Evolutionary conservation across 2,888 invertebrate species (phyloP), one percentile per base, ranked within the genome.

Genomic region (Mythimna pallens): DNA sequence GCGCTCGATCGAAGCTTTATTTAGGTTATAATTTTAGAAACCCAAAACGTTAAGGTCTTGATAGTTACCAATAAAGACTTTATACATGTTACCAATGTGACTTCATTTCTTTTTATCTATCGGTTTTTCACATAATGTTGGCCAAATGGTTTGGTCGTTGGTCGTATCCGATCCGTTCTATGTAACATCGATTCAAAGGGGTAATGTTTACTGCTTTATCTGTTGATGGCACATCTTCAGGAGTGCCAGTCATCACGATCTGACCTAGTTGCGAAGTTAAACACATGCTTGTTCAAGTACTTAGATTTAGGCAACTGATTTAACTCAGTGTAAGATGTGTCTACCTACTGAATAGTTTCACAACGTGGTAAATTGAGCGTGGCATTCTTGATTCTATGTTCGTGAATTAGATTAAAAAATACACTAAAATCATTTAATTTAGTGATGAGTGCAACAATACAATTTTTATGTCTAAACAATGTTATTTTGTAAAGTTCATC

Each of bases 1-100:
- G 81, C 81, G 81, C 69, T 64, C 76, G 65, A 75, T 73, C 58
- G 72, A 86, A 83, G 84, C 86, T 84, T 86, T 84, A 84, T 84
- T 81, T 84, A 83, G 86, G 74, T 75, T 78, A 70, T 71, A 75
- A 61, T 82, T 72, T 61, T 66, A 70, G 67, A 71, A 72, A 43
- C 65, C 63, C 74, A 59, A 75, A 72, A 71, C 34, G 50, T 55
- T 73, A 71, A 54, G 66, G 61, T 79, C 47, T 73, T 71, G 34
- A 68, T 75, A 83, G 79, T 82, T 84, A 83, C 74, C 78, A 69
- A 75, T 84, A 78, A 84, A 84, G 68, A 70, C 70, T 73, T 81
- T 70, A 73, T 71, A 73, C 40, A 62, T 70, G 73, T 78, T 78
- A 85, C 77, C 84, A 85, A 78, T 77, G 67, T 34, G 61, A 80